These are phyloP conservation scores for Encarsia formosa DNA, from an alignment of 2,888 invertebrate genomes.

Conservation along the genomic window DNA sequence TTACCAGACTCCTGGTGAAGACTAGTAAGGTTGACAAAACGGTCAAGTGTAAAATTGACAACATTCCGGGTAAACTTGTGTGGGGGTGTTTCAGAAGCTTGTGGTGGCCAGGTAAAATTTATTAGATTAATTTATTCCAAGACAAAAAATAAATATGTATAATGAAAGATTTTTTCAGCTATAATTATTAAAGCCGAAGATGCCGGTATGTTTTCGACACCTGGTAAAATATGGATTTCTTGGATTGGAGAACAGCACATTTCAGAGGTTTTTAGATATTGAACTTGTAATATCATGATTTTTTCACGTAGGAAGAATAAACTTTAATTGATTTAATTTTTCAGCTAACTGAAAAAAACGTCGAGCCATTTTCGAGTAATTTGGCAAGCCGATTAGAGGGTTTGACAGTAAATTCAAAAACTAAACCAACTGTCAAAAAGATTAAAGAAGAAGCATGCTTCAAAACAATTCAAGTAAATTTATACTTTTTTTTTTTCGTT, in stretches of 20 bases:
- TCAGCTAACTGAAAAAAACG: conserved; percentile 36
- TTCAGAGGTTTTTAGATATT: conserved; percentile 33
- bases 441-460: conserved; percentile 16
- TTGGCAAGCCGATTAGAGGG: conserved; percentile 31
- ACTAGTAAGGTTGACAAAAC: conserved; percentile 4
- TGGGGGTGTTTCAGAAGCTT: conserved; percentile 41
- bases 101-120: conserved; percentile 44
- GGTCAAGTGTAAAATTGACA: neutral
- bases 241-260: conserved; percentile 43
- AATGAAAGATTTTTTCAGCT: conserved; percentile 24
- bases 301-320: neutral
- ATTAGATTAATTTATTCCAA: neutral
- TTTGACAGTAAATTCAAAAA: conserved; percentile 6
- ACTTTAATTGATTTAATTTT: neutral
- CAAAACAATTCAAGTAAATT: conserved; percentile 19
- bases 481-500: neutral
- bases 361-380: conserved; percentile 36
- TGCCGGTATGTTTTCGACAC: conserved; percentile 35
- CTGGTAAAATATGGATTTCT: conserved; percentile 40
- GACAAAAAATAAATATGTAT: neutral
- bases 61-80: conserved; percentile 37
- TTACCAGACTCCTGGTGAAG: conserved; percentile 19
- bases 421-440: conserved; percentile 9
- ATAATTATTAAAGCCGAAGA: conserved; percentile 39
- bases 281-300: neutral